A percentile compares a stretch with the other conserved stretches of the same genome.
Conservation (phyloP, 37 sponge, comb jelly and placozoan species). For the Amphimedon queenslandica region DNA sequence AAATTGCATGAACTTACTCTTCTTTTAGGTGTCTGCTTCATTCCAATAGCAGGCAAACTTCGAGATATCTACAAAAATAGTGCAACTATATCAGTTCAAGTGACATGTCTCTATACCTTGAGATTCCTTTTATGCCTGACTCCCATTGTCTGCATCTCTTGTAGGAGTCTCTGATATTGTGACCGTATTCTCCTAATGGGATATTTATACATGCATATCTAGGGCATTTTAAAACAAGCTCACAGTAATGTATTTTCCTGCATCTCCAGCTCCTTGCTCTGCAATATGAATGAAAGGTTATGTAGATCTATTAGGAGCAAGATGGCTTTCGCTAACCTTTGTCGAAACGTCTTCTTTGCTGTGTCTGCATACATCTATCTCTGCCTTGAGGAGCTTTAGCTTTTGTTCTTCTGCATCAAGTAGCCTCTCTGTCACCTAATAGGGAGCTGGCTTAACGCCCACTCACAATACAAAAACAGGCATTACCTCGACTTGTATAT, state of each 20-base stretch:
- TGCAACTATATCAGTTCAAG: background rate
- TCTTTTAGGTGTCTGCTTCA: constrained; percentile 67
- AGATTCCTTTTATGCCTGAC: constrained; percentile 38
- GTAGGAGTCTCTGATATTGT: constrained; percentile 77
- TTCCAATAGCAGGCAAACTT: constrained; percentile 81
- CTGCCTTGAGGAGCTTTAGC: constrained; percentile 43
- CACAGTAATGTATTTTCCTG: constrained; percentile 74
- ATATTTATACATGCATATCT: background rate
- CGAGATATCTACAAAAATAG: constrained; percentile 36
- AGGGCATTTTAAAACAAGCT: background rate
- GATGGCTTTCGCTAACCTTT: constrained; percentile 1
- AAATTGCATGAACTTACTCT: constrained; percentile 26
- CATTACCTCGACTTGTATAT: constrained; percentile 63
- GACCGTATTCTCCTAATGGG: constrained; percentile 64
- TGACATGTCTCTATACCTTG: background rate
- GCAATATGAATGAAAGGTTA: background rate
- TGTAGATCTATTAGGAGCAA: background rate
- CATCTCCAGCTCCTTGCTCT: constrained; percentile 67
- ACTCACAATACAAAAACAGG: background rate
- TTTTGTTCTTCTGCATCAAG: constrained; percentile 87
- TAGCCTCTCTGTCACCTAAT: constrained; percentile 80
- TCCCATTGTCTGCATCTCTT: constrained; percentile 74
- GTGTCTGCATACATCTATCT: constrained; percentile 46
- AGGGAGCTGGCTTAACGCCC: background rate
- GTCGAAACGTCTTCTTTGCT: constrained; percentile 16